Percentiles rank a stretch among this genome's conserved stretches.
Evolutionary conservation across 1,140 invertebrate species (phyloP).

Genomic region (Hylaeus volcanicus): DNA sequence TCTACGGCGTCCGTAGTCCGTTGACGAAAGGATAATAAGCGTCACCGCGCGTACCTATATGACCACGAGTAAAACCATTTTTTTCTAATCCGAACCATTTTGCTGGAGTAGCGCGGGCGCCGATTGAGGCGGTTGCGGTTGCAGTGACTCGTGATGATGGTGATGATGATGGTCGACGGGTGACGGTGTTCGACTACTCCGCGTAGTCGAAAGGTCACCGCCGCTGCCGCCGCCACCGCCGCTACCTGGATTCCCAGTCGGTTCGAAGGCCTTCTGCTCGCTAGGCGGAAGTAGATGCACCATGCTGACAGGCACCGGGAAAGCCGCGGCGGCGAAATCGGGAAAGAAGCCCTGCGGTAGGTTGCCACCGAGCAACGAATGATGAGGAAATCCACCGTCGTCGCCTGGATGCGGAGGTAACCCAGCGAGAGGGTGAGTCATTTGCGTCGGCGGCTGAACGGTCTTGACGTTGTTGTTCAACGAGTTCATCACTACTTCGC

Average conservation of each 20-base stretch:
- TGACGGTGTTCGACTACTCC: conserved; percentile 70
- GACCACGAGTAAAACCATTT: conserved; percentile 26
- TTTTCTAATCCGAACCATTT: conserved; percentile 74
- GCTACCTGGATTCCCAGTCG: conserved; percentile 54
- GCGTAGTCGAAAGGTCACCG: conserved; percentile 38
- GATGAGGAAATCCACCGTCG: conserved; percentile 79
- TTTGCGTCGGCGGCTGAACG: conserved; percentile 79
- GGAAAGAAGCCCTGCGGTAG: conserved; percentile 87
- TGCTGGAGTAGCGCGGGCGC: conserved; percentile 76
- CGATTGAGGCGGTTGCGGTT: conserved; percentile 73
- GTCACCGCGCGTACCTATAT: conserved; percentile 37
- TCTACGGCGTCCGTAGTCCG: conserved; percentile 8
- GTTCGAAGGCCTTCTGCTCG: conserved; percentile 83
- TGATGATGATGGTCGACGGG: conserved; percentile 68
- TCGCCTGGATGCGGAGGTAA: conserved; percentile 68
- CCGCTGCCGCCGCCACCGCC: conserved; percentile 27
- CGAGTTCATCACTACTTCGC: conserved; percentile 86
- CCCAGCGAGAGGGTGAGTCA: conserved; percentile 74
- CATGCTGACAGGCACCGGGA: conserved; percentile 91
- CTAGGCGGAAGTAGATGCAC: conserved; percentile 89
- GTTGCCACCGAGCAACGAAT: conserved; percentile 84
- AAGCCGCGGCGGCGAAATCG: conserved; percentile 87
- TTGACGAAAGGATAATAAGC: conserved; percentile 35
- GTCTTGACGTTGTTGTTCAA: conserved; percentile 87
- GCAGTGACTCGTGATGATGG: conserved; percentile 70